These are phyloP conservation scores for Rhopalosiphum nymphaeae DNA, from an alignment of 2,888 invertebrate genomes.

Conservation along the genomic window DNA sequence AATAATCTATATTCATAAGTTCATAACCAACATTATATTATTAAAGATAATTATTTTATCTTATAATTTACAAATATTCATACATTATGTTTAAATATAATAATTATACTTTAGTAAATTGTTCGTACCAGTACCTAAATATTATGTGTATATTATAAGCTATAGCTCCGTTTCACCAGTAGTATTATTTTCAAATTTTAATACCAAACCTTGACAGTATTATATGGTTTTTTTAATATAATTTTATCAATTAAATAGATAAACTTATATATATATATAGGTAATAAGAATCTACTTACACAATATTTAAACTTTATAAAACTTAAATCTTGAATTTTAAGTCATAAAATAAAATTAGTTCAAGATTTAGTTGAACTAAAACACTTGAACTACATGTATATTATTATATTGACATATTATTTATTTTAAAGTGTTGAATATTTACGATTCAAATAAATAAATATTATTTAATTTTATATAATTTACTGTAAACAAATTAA, in stretches of 20 bases:
- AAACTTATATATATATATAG: not conserved
- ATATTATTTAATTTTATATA: not conserved
- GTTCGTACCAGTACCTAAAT: not conserved
- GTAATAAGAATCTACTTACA: not conserved
- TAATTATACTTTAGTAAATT: not conserved
- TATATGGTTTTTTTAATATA: not conserved
- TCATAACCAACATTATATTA: not conserved
- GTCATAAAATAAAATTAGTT: not conserved
- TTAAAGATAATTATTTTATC: not conserved
- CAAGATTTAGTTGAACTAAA: not conserved
- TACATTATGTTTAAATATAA: not conserved
- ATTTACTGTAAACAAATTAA: not conserved
- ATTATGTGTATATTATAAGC: not conserved
- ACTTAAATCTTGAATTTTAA: not conserved
- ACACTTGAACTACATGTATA: not conserved
- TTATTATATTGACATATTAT: not conserved
- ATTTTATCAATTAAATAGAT: not conserved
- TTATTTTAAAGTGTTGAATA: not conserved
- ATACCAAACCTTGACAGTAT: no score
- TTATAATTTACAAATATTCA: not conserved
- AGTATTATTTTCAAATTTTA: no score
- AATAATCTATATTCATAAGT: constrained; percentile 3
- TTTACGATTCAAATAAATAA: not conserved
- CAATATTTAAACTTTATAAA: not conserved
- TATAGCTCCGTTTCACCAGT: no score